Conservation (phyloP, 2,888 invertebrate genomes). For the Chymomyza amoena region DNA sequence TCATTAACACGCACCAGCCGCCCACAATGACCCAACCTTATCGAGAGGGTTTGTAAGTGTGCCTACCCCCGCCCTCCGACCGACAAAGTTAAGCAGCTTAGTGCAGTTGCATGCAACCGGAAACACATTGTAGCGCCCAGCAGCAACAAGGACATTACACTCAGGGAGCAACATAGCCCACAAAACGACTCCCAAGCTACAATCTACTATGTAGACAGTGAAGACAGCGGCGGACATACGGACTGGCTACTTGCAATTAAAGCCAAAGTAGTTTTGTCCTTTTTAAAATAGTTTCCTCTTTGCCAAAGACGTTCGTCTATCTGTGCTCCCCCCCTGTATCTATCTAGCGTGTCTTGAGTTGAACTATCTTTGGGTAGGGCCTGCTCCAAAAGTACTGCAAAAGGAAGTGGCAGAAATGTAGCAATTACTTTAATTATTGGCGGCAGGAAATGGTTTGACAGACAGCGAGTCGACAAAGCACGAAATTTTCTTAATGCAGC, state of each 20-base stretch:
- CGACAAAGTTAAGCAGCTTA: conserved; percentile 62
- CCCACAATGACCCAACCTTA: conserved; percentile 7
- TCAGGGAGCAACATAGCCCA: conserved; percentile 44
- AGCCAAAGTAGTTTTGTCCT: conserved; percentile 68
- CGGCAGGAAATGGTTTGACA: conserved; percentile 71
- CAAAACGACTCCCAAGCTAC: conserved; percentile 26
- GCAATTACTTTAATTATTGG: conserved; percentile 73
- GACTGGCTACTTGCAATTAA: conserved; percentile 63
- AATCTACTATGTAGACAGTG: conserved; percentile 56
- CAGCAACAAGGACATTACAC: conserved; percentile 58
- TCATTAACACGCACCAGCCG: conserved; percentile 64
- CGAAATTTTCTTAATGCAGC: background rate
- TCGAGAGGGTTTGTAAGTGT: background rate
- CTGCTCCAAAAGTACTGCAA: conserved; percentile 17
- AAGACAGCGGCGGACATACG: conserved; percentile 38
- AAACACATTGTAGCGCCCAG: conserved; percentile 49
- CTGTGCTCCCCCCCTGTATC: background rate
- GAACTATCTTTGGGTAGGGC: conserved; percentile 7
- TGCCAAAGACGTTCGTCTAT: conserved; percentile 49
- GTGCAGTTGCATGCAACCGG: conserved; percentile 63
- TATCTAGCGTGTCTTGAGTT: background rate
- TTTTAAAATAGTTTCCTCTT: conserved; percentile 71
- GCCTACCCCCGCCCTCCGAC: background rate
- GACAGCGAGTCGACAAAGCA: conserved; percentile 35
- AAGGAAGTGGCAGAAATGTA: conserved; percentile 69